A percentile compares a stretch with the other conserved stretches of the same genome.
Evolutionary conservation across 2,113 vertebrate species (phyloP).

Genomic region (Apodemus sylvaticus): DNA sequence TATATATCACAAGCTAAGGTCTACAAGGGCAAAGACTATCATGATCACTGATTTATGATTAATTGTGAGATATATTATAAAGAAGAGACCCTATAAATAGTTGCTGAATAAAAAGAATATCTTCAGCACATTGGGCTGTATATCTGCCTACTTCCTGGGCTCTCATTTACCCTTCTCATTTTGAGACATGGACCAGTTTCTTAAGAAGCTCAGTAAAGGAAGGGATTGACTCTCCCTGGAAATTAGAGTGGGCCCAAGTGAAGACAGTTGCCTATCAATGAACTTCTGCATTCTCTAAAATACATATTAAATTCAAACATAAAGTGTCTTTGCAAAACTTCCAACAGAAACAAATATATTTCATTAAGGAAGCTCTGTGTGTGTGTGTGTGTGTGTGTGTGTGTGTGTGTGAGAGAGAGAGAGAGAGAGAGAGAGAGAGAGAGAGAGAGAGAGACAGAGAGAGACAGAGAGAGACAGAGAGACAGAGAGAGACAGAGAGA

Average conservation of each 20-base stretch:
- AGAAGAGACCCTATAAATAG: neutral
- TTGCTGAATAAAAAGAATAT: neutral
- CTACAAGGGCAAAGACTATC: neutral
- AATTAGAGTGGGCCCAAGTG: neutral
- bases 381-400: neutral
- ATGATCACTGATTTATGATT: neutral
- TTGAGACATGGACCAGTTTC: neutral
- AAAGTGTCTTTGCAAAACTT: neutral
- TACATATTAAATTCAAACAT: neutral
- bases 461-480: neutral
- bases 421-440: neutral
- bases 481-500: neutral
- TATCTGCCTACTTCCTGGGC: neutral
- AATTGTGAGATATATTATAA: neutral
- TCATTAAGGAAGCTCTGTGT: neutral
- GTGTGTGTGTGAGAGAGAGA: neutral
- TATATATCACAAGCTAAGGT: neutral
- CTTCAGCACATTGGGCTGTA: neutral
- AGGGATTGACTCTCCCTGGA: neutral
- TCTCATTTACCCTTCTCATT: neutral
- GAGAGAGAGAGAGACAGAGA: neutral
- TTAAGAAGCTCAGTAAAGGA: neutral
- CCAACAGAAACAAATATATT: conserved; percentile 8
- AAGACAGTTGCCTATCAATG: neutral
- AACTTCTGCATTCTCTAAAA: neutral